Percentiles rank a stretch among this genome's conserved stretches.
These are phyloP conservation scores for Sternotherus odoratus DNA, from an alignment of 2,797 vertebrate species.

Conservation along the genomic window DNA sequence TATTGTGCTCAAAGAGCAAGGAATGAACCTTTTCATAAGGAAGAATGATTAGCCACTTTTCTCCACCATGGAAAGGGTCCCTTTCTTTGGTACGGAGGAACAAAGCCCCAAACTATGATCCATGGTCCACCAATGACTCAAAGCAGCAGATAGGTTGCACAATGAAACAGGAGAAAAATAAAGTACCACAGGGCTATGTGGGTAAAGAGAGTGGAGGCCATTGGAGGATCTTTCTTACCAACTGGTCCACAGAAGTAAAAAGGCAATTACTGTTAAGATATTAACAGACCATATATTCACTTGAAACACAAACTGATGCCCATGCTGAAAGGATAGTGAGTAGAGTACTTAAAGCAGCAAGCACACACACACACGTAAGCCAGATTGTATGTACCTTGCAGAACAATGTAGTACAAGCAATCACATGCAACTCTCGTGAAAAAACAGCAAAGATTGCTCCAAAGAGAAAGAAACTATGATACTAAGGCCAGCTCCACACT, in stretches of 20 bases:
- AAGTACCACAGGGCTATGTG: background rate
- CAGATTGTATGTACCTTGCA: background rate
- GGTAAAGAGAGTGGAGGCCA: rapidly evolving
- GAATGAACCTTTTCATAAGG: background rate
- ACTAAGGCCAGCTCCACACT: background rate
- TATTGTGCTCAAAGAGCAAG: background rate
- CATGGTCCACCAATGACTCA: background rate
- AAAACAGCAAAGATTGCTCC: background rate
- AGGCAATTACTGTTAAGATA: background rate
- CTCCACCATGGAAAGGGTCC: rapidly evolving
- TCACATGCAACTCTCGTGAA: background rate
- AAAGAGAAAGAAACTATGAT: background rate
- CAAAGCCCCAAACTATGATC: background rate
- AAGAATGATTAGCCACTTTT: background rate
- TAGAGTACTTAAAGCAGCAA: background rate
- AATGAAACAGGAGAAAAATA: background rate
- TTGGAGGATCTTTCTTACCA: background rate
- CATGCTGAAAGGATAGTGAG: background rate
- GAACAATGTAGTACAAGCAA: constrained; percentile 3
- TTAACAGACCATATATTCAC: background rate
- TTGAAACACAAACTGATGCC: background rate
- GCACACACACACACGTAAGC: background rate
- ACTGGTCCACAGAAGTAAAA: background rate
- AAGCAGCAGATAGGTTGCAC: background rate
- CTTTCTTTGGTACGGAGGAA: background rate